Base-by-base conservation (phyloP, 2,888 invertebrate species). In the Desoria tigrina region DNA sequence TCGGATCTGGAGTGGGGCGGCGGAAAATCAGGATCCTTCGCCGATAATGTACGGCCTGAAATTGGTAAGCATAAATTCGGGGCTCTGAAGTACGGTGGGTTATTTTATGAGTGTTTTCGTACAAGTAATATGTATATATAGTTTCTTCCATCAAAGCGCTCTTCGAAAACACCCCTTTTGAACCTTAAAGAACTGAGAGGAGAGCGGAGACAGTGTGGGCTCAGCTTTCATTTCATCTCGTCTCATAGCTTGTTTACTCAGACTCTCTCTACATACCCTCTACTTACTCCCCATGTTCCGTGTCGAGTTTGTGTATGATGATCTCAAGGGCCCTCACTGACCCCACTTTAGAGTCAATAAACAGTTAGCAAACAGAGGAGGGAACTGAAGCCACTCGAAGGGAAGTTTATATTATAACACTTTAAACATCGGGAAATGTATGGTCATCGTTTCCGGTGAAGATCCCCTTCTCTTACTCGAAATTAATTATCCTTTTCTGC, bases 261-360 rank as follows among this genome's bases (percentile, higher is more conserved):
- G n/a, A n/a, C n/a, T 16, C 21, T 21, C 21, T 45, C n/a, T 18
- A n/a, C n/a, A n/a, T n/a, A n/a, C n/a, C n/a, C n/a, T n/a, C n/a
- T n/a, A n/a, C n/a, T n/a, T n/a, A n/a, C n/a, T n/a, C n/a, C n/a
- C n/a, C n/a, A n/a, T n/a, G 45, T 16, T 45, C 45, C 16, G 14
- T 21, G n/a, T n/a, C n/a, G n/a, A 51, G 51, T 24, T 26, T 51
- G 23, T 51, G 51, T 51, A 26, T 24, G 24, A 26, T 51, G 51
- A 51, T 51, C 51, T 51, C 18, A 26, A 51, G 51, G 51, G 51
- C 51, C 26, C 51, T 51, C 51, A 51, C 16, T 51, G 51, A 51
- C 51, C 51, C 45, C 51, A 18, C 51, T 51, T 51, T 26, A 51
- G 51, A 51, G 51, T 51, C 51, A 24, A 51, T 51, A 51, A 51